Conservation (phyloP, 2,888 invertebrate species). For the Caenorhabditis sulstoni region DNA sequence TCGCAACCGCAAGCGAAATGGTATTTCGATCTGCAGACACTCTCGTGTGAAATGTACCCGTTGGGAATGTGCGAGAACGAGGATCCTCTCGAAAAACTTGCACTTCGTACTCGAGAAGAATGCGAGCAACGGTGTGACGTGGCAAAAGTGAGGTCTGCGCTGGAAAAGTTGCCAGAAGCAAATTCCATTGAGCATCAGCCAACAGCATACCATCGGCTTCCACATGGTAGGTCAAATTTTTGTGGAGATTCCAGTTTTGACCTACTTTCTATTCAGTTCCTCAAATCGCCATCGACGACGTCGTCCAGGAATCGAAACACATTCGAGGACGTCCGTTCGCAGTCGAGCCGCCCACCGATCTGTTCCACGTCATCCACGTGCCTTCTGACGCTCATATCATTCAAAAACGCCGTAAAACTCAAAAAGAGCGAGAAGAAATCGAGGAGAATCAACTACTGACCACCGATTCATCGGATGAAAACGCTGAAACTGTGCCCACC, state of each 20-base stretch:
- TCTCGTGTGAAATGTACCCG: slow-evolving; percentile 52
- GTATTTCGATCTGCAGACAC: slow-evolving; percentile 51
- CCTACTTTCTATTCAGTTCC: slow-evolving; percentile 1
- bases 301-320: slow-evolving; percentile 45
- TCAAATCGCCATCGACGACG: slow-evolving; percentile 55
- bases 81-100: slow-evolving; percentile 31
- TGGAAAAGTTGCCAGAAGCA: slow-evolving; percentile 19
- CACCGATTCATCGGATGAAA: slow-evolving; percentile 12
- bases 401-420: neutral
- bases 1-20: slow-evolving; percentile 42
- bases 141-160: slow-evolving; percentile 38
- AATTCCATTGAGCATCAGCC: slow-evolving; percentile 7
- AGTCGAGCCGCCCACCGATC: slow-evolving; percentile 47
- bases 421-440: slow-evolving; percentile 16
- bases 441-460: slow-evolving; percentile 32
- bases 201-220: neutral
- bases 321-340: slow-evolving; percentile 39
- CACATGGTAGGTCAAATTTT: neutral
- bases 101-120: slow-evolving; percentile 35
- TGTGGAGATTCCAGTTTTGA: neutral
- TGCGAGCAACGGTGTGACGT: slow-evolving; percentile 54
- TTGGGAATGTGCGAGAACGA: slow-evolving; percentile 47
- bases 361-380: slow-evolving; percentile 38
- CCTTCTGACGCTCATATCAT: slow-evolving; percentile 5
- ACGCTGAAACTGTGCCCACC: slow-evolving; percentile 15